These are phyloP conservation scores for Microcebus jonahi DNA, from an alignment of 2,113 vertebrate genomes.

Conservation along the genomic window DNA sequence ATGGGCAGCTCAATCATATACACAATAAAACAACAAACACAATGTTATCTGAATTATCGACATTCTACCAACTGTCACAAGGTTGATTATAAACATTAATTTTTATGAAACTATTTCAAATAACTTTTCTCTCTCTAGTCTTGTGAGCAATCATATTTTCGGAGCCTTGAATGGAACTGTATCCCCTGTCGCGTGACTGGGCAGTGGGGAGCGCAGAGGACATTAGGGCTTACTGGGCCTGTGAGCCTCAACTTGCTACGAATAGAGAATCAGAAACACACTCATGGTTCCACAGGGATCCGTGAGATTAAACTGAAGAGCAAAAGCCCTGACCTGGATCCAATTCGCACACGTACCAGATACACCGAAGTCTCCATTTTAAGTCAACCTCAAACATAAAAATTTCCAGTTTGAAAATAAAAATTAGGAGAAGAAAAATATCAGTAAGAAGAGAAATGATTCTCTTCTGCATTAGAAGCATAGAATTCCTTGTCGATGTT, in stretches of 20 bases:
- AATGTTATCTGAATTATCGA: not conserved
- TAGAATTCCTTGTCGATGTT: rapidly evolving
- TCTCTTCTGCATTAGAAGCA: not conserved
- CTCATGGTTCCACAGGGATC: not conserved
- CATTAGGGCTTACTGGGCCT: not conserved
- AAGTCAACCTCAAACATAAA: not conserved
- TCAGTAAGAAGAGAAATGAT: not conserved
- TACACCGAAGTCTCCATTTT: not conserved
- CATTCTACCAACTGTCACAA: not conserved
- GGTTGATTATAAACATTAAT: not conserved
- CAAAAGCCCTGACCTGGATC: not conserved
- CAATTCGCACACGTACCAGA: not conserved
- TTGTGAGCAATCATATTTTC: not conserved
- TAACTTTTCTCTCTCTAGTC: not conserved
- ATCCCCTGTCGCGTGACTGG: not conserved
- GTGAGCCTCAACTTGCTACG: not conserved
- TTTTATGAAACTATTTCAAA: slow-evolving; percentile 34
- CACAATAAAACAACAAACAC: not conserved
- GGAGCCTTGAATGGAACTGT: not conserved
- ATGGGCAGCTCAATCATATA: not conserved
- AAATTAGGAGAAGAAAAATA: not conserved
- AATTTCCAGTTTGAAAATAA: not conserved
- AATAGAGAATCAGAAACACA: not conserved
- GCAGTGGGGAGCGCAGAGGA: rapidly evolving
- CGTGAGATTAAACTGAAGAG: not conserved